phyloP scores from a whole-genome alignment of 2,888 invertebrate genomes.

The Cephus pulcher region DNA sequence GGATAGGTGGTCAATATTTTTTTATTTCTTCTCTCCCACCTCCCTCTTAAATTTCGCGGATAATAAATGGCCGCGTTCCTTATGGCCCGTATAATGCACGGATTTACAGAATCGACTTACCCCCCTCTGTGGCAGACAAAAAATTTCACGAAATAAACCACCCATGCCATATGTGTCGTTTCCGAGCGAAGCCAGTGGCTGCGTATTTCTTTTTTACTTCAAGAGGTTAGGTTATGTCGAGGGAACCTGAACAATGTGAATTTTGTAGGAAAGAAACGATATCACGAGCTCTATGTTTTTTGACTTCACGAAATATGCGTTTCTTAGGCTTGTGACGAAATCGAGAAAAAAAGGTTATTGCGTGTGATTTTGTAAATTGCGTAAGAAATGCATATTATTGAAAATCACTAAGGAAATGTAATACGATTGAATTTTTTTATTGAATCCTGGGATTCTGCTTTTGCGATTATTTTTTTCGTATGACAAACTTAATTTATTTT shows the following conservation, averaged over 20 bases:
- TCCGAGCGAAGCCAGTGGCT: background rate
- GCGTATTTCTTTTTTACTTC: background rate
- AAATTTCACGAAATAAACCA: background rate
- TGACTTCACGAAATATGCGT: background rate
- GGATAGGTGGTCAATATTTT: background rate
- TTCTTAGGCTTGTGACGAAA: background rate
- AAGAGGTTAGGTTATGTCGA: background rate
- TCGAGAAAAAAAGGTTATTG: background rate
- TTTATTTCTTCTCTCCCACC: background rate
- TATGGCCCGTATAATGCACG: background rate
- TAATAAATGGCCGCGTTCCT: background rate
- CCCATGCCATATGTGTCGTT: background rate
- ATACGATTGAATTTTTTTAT: background rate
- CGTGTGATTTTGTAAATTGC: background rate
- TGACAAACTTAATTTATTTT: too few species aligned
- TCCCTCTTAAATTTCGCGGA: background rate
- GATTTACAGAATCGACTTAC: background rate
- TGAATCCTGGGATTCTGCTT: background rate
- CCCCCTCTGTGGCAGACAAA: background rate
- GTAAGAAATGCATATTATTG: background rate
- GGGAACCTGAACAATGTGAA: background rate
- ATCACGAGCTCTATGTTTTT: background rate
- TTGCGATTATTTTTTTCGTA: background rate
- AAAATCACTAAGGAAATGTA: background rate
- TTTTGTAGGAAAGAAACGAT: background rate